Evolutionary conservation across 2,113 vertebrate species (phyloP), one percentile per base, ranked within the genome.

Genomic region (Phalacrocorax pelagicus): DNA sequence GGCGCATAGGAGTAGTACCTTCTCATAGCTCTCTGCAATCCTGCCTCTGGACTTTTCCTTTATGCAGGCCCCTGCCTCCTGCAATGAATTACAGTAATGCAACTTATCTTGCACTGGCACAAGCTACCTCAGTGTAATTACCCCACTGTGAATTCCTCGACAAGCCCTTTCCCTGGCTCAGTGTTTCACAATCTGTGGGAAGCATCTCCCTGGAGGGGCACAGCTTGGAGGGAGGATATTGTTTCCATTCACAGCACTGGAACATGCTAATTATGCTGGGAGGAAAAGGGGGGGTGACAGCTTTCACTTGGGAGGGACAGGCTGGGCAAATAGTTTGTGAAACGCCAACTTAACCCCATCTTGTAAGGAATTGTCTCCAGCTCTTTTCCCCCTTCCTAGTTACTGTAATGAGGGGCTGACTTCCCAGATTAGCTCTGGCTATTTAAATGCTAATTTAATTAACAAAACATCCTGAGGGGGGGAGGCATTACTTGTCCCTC

Each of bases 401-500:
- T 96, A 92, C 95, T 97, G 83, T 96, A 96, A 97, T 97, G 97
- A 97, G 93, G 88, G 81, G 51, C 93, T 95, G 90, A 97, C 96
- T 97, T 96, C 92, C 92, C 86, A 93, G 94, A 97, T 95, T 95
- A 95, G 94, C 92, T 84, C 86, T 72, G 95, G 70, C 95, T 94
- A 97, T 97, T 97, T 84, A 94, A 85, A 96, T 97, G 96, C 95
- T 94, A 95, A 97, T 97, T 94, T 95, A 97, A 97, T 97, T 96
- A 96, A 96, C 85, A 96, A 96, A 94, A 94, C 92, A 92, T 84
- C 91, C 65, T 66, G 2, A 47, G 49, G 24, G 51, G 51, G 90
- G 34, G 77, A 78, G 65, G 91, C 86, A 32, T 75, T 94, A 2
- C 91, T 96, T 5, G 86, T 91, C 86, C 92, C 91, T 97, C 95